Evolutionary conservation across 2,797 vertebrate genomes (phyloP).

Genomic region (Gambelia wislizenii): DNA sequence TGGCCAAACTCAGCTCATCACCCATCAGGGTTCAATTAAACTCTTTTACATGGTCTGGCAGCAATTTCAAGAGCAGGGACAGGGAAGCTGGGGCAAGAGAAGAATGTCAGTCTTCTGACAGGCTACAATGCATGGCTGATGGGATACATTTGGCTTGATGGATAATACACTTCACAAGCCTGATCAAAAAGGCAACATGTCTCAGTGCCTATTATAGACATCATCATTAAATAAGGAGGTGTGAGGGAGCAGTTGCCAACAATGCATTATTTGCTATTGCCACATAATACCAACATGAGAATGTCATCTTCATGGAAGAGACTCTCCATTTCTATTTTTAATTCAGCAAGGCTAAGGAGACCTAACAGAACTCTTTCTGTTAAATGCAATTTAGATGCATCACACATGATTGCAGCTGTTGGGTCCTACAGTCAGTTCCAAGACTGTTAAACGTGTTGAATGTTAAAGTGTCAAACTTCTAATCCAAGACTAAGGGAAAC

Average conservation of each 20-base stretch:
- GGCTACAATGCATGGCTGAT: neutral
- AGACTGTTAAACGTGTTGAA: neutral
- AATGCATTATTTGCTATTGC: neutral
- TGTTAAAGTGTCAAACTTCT: neutral
- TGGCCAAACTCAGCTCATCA: neutral
- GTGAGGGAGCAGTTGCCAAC: neutral
- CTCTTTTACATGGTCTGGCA: neutral
- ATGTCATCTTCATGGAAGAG: neutral
- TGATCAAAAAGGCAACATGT: neutral
- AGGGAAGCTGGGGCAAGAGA: too few species aligned
- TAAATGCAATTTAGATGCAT: neutral
- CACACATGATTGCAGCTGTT: neutral
- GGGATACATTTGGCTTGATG: neutral
- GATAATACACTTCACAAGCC: neutral
- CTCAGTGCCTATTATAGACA: neutral
- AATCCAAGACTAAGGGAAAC: neutral
- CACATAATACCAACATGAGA: neutral
- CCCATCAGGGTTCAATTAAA: neutral
- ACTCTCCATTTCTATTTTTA: neutral
- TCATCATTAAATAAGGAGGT: neutral
- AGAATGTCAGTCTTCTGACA: neutral
- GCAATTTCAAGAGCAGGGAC: neutral
- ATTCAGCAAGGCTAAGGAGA: neutral
- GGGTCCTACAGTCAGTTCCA: neutral
- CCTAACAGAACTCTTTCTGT: neutral